Evolutionary conservation across 2,888 invertebrate species (phyloP).

Genomic region (Caenorhabditis macrosperma): DNA sequence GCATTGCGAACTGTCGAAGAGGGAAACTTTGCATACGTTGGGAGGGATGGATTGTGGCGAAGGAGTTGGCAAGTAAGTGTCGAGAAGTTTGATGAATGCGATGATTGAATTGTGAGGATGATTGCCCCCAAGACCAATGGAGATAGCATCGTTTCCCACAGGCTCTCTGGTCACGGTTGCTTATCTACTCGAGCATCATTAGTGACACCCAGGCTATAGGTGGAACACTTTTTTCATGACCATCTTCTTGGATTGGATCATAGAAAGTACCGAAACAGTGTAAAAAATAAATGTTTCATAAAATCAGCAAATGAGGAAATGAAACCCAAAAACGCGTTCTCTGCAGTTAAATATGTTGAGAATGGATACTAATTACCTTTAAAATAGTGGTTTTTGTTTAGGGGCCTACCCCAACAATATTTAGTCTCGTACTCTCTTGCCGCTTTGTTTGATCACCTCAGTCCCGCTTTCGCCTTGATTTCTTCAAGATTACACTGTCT

Average conservation of each 20-base stretch:
- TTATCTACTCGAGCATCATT: neutral
- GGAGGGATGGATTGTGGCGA: neutral
- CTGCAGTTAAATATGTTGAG: too few species aligned
- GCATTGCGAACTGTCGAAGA: neutral
- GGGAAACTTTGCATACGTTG: slow-evolving; percentile 1
- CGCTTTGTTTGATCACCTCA: neutral
- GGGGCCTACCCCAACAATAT: too few species aligned
- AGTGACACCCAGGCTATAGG: neutral
- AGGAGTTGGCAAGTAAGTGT: neutral
- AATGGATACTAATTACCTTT: too few species aligned
- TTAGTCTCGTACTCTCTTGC: neutral
- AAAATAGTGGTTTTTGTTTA: too few species aligned
- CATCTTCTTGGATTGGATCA: too few species aligned
- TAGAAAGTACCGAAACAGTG: too few species aligned
- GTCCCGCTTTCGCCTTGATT: neutral
- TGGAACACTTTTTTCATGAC: too few species aligned
- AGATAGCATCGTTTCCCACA: neutral
- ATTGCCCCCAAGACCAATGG: neutral
- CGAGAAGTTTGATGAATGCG: neutral
- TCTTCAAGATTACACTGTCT: neutral
- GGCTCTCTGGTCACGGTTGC: neutral
- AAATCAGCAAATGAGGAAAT: too few species aligned
- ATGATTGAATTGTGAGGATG: neutral
- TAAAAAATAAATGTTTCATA: too few species aligned
- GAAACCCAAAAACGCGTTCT: too few species aligned